Conservation (phyloP, 1,140 invertebrate genomes). For the Bradynema listronoti region DNA sequence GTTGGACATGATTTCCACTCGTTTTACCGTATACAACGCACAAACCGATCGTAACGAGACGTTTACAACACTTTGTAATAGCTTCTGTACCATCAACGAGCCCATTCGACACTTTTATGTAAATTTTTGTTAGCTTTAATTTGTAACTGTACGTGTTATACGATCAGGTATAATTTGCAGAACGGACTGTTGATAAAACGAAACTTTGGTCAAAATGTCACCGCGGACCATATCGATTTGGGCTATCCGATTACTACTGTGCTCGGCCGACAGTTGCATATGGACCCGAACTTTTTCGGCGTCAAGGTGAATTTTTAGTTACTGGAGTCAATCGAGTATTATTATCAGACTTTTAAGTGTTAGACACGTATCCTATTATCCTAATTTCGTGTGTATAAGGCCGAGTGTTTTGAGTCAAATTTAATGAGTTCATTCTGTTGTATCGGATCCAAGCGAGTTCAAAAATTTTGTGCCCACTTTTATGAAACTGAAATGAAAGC, state of each 20-base stretch:
- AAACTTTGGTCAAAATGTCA: conserved; percentile 38
- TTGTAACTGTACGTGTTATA: conserved; percentile 3
- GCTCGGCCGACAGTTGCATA: conserved; percentile 50
- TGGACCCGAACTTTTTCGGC: conserved; percentile 57
- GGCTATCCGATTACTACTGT: conserved; percentile 57
- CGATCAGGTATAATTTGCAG: conserved; percentile 22
- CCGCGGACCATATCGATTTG: conserved; percentile 47
- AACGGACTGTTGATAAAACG: conserved; percentile 36
- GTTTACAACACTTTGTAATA: conserved; percentile 49
- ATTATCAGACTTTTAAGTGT: no score
- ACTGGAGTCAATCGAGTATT: no score
- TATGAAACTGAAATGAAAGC: conserved; percentile 10
- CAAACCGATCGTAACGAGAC: conserved; percentile 27
- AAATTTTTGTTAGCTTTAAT: conserved; percentile 17
- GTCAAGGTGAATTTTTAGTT: conserved; percentile 47
- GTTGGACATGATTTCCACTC: conserved; percentile 43
- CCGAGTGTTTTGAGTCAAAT: no score
- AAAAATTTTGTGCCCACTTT: conserved; percentile 7
- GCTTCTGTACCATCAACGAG: conserved; percentile 54
- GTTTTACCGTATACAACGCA: conserved; percentile 42
- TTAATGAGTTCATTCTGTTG: neutral
- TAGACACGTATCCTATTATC: neutral
- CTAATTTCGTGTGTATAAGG: no score
- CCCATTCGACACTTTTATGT: conserved; percentile 57
- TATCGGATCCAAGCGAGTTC: neutral